Base-by-base conservation (phyloP, 2,113 vertebrate genomes). In the Corythornis madagascariensis region DNA sequence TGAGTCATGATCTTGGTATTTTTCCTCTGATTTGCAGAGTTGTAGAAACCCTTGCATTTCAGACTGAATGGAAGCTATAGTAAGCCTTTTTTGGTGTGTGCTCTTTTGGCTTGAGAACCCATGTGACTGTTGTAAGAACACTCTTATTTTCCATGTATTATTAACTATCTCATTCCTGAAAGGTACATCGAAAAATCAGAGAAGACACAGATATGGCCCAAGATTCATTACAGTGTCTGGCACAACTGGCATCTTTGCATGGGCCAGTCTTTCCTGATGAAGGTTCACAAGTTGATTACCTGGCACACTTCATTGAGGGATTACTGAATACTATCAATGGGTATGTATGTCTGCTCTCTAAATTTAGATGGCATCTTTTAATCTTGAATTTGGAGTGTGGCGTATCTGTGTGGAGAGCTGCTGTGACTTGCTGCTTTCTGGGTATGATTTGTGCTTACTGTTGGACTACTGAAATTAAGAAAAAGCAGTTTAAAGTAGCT, bases 181-280 rank as follows among this genome's bases (percentile, higher is more conserved):
- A 99, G 99, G 99, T 99, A 80, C 99, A 99, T 98, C 98, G 98
- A 96, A 99, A 99, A 98, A 99, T 99, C 95, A 98, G 99, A 91
- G 99, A 99, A 96, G 99, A 99, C 97, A 99, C 99, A 8, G 99
- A 99, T 97, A 99, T 99, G 99, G 99, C 99, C 74, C 99, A 99
- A 98, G 99, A 99, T 96, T 99, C 99, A 7, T 97, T 99, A 64
- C 99, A 99, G 97, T 99, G 99, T 96, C 97, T 99, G 96, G 99
- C 99, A 93, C 99, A 99, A 97, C 97, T 99, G 95, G 99, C 99
- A 1, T 99, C 99, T 95, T 98, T 99, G 96, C 99, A 99, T 0
- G 99, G 99, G 88, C 98, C 99, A 63, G 94, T 99, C 96, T 99
- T 99, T 95, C 99, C 99, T 0, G 99, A 99, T 45, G 99, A 99